Base-by-base conservation (phyloP, 2,797 vertebrate genomes). In the Epinephelus coioides region DNA sequence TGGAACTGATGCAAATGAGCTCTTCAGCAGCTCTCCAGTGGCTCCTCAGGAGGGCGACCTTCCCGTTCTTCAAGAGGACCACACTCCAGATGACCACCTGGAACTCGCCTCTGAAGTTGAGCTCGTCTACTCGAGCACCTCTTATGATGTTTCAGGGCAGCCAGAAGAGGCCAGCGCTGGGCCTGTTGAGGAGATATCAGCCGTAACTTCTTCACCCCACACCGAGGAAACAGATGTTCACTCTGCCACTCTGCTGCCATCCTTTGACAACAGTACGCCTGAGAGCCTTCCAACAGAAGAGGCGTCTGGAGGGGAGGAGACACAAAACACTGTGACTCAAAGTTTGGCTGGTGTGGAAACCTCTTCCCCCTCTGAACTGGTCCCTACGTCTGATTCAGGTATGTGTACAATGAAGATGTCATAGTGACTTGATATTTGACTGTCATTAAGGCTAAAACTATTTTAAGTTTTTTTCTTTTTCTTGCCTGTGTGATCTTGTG, bases 31-130 rank as follows among this genome's bases (percentile, higher is more conserved):
- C 47, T 82, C 71, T 14, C n/a, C 69, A 14, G 78, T 53, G 15
- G 62, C 51, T n/a, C 71, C 81, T 43, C 44, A 25, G 55, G 79
- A 78, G 43, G 67, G 25, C 0, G 80, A 75, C 4, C 61, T 78
- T 43, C 76, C 81, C 0, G 81, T 83, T 70, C 63, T 70, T 12
- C 79, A 78, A 34, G 86, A 90, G 21, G 55, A 88, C 67, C 81
- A 74, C 68, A 81, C 85, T 34, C 46, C 53, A 47, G 56, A 61
- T 6, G 43, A 59, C 27, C 62, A 62, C 30, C 13, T 7, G 0
- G 65, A 71, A 21, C 56, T 49, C 4, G 0, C 14, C 5, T 60
- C 82, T 4, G 83, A 82, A 17, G 64, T 75, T 2, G 73, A 72
- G 11, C 40, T 65, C 2, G 21, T 73, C 54, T n/a, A 71, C 68